These are phyloP conservation scores for Pollenia labialis DNA, from an alignment of 2,888 invertebrate genomes.

Conservation along the genomic window DNA sequence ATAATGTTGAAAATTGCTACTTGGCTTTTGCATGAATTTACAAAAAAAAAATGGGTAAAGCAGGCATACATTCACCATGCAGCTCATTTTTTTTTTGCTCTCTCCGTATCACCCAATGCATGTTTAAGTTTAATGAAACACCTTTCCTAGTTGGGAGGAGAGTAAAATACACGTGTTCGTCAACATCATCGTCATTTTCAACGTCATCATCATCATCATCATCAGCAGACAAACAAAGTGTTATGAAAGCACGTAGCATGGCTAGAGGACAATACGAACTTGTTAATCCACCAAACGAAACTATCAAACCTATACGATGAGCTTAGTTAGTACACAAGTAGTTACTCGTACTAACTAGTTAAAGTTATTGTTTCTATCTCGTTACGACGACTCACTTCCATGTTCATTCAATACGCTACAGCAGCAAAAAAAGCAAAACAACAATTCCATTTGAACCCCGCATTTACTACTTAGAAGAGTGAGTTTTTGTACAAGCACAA, in stretches of 20 bases:
- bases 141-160: constrained; percentile 29
- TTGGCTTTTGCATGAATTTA: constrained; percentile 59
- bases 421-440: constrained; percentile 40
- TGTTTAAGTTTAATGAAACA: constrained; percentile 27
- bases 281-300: constrained; percentile 72
- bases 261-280: constrained; percentile 66
- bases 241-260: constrained; percentile 70
- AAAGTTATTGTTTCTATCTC: constrained; percentile 67
- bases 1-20: constrained; percentile 66
- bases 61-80: background rate
- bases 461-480: constrained; percentile 26
- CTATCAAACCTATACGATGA: constrained; percentile 53
- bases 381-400: constrained; percentile 46
- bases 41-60: constrained; percentile 35
- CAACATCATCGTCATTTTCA: constrained; percentile 23
- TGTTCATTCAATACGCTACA: constrained; percentile 49
- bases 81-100: background rate
- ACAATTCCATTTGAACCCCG: constrained; percentile 55
- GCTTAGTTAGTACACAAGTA: constrained; percentile 42
- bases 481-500: constrained; percentile 34
- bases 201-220: constrained; percentile 18
- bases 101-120: background rate
- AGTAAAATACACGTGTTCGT: constrained; percentile 19
- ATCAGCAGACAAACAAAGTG: constrained; percentile 39
- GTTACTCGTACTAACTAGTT: constrained; percentile 51